Evolutionary conservation across 2,113 vertebrate genomes (phyloP), one percentile per base, ranked within the genome.

Genomic region (Dicerorhinus sumatrensis): DNA sequence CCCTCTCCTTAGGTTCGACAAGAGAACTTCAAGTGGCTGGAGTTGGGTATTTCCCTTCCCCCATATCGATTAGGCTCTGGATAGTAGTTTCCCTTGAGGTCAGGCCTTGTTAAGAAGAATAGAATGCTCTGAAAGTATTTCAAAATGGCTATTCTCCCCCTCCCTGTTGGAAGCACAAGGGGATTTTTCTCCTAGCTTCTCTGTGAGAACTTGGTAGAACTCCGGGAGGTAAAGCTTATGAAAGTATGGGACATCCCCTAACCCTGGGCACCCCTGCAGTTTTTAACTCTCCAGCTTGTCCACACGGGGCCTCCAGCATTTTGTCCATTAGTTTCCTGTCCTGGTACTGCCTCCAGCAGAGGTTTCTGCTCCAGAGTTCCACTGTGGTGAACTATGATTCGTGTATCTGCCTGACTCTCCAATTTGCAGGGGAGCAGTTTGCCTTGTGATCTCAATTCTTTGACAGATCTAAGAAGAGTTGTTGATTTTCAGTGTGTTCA

Each of bases 211-310:
- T 20, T 36, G n/a, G 42, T 69, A 48, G 31, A 46, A 90, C 2
- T 65, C 29, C 27, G 51, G 5, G 33, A 33, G 8, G 1, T 80
- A 60, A 79, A 87, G 56, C 16, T n/a, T 48, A 29, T 69, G 23
- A 83, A 87, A 70, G n/a, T 33, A 20, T 36, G 17, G 29, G 11
- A 10, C 54, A 54, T 62, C 21, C n/a, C 31, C 63, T 72, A 51
- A 65, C 31, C 48, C 6, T 2, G 46, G 36, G 12, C 14, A 56
- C 8, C 8, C 9, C 4, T 51, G 76, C 17, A 79, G 36, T 20
- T 89, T 63, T 56, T 63, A 88, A 88, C 13, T 72, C 76, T 89
- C 42, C 33, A n/a, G 46, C 2, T n/a, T 94, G 27, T 65, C 20
- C 36, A 67, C n/a, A 89, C 7, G 29, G 21, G 12, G 17, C 13